Conservation (phyloP, 2,888 invertebrate genomes). For the Busseola fusca region DNA sequence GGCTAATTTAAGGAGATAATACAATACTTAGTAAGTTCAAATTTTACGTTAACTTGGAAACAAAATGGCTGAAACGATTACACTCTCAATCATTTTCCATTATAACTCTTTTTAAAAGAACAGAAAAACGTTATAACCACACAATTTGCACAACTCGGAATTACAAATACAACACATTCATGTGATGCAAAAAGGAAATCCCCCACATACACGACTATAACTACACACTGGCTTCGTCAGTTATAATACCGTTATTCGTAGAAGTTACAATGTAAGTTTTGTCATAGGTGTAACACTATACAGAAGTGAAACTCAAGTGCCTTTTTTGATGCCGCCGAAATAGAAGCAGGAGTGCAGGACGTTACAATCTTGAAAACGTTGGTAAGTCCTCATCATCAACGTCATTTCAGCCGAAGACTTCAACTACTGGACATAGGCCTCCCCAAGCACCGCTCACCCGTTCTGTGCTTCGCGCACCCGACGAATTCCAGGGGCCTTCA, state of each 20-base stretch:
- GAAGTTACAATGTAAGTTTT: constrained; percentile 32
- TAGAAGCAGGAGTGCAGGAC: not conserved
- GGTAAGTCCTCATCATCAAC: not conserved
- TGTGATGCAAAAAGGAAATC: constrained; percentile 34
- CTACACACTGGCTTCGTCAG: constrained; percentile 15
- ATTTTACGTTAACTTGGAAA: not conserved
- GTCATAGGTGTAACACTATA: not conserved
- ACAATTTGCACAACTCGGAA: constrained; percentile 13
- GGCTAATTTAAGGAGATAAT: not conserved
- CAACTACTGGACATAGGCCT: too few species aligned
- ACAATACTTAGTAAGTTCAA: not conserved
- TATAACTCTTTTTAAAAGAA: not conserved
- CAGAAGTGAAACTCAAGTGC: constrained; percentile 1
- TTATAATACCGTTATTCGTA: constrained; percentile 33
- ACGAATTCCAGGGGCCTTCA: too few species aligned
- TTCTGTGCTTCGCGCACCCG: too few species aligned
- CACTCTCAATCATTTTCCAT: not conserved
- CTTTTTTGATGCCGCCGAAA: not conserved
- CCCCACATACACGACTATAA: constrained; percentile 16
- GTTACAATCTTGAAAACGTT: not conserved
- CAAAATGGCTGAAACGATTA: not conserved
- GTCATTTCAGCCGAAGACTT: not conserved
- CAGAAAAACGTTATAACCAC: too few species aligned
- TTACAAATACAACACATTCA: constrained; percentile 16
- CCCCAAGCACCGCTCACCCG: too few species aligned